A percentile compares a stretch with the other conserved stretches of the same genome.
These are phyloP conservation scores for Mythimna pallens DNA, from an alignment of 2,888 invertebrate genomes.

Conservation along the genomic window DNA sequence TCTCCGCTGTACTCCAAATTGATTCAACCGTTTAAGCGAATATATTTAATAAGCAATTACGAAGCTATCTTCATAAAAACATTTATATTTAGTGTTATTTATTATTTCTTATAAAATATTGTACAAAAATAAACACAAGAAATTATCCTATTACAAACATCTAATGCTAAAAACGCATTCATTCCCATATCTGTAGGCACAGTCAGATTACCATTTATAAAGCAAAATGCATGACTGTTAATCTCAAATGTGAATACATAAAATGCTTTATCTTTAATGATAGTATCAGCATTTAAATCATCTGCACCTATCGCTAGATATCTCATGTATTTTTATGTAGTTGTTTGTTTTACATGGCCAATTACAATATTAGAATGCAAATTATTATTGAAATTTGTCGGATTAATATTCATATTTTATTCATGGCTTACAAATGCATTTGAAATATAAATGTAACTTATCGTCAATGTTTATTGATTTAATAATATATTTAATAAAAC, in stretches of 20 bases:
- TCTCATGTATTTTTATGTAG: constrained; percentile 10
- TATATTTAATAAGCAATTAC: too few relatives aligned
- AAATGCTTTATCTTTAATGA: constrained; percentile 36
- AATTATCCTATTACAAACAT: too few relatives aligned
- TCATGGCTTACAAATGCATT: constrained; percentile 9
- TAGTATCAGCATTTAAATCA: constrained; percentile 46
- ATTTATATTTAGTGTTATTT: too few relatives aligned
- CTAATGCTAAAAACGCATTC: not conserved
- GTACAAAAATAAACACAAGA: too few relatives aligned
- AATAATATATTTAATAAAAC: too few relatives aligned
- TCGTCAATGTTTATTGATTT: not conserved
- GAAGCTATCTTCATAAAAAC: too few relatives aligned
- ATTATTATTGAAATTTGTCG: constrained; percentile 41
- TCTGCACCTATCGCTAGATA: constrained; percentile 27
- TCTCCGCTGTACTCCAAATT: too few relatives aligned
- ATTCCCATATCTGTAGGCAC: not conserved
- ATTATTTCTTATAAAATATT: too few relatives aligned
- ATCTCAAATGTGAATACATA: constrained; percentile 22
- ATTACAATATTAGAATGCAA: constrained; percentile 48
- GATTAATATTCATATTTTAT: constrained; percentile 43
- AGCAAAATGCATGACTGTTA: constrained; percentile 21
- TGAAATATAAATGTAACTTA: constrained; percentile 2
- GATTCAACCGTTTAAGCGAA: too few relatives aligned
- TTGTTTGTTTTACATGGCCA: constrained; percentile 42
- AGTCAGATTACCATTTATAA: constrained; percentile 15